Conservation (phyloP, 2,797 vertebrate genomes). For the Dendrocincla fuliginosa region DNA sequence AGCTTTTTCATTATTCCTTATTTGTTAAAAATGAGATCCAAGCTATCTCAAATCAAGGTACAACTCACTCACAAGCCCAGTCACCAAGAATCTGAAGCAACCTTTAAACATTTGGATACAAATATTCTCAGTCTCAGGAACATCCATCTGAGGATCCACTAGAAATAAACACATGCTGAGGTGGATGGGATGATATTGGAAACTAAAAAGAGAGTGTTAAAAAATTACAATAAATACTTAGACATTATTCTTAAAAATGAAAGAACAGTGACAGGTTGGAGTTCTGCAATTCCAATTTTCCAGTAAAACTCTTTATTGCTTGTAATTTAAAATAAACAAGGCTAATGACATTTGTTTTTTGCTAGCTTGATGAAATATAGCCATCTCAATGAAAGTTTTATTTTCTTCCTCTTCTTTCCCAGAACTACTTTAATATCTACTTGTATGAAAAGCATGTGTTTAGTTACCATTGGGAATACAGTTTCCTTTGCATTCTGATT, state of each 20-base stretch:
- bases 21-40: not conserved
- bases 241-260: not conserved
- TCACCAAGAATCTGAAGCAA: not conserved
- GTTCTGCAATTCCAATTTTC: not conserved
- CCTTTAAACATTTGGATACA: not conserved
- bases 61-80: not conserved
- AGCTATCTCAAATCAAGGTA: not conserved
- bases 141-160: not conserved
- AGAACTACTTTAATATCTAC: not conserved
- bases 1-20: not conserved
- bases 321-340: not conserved
- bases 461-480: not conserved
- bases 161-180: not conserved
- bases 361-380: not conserved
- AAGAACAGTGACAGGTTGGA: not conserved
- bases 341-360: not conserved
- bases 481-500: constrained; percentile 19
- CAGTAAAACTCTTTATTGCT: not conserved
- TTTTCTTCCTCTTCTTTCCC: constrained; percentile 32
- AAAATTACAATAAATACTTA: not conserved
- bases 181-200: not conserved
- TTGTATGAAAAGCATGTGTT: not conserved
- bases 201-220: not conserved
- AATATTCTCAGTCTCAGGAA: not conserved
- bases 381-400: not conserved